These are phyloP conservation scores for Drosophila simulans DNA, from an alignment of 1,140 invertebrate species.

Conservation along the genomic window DNA sequence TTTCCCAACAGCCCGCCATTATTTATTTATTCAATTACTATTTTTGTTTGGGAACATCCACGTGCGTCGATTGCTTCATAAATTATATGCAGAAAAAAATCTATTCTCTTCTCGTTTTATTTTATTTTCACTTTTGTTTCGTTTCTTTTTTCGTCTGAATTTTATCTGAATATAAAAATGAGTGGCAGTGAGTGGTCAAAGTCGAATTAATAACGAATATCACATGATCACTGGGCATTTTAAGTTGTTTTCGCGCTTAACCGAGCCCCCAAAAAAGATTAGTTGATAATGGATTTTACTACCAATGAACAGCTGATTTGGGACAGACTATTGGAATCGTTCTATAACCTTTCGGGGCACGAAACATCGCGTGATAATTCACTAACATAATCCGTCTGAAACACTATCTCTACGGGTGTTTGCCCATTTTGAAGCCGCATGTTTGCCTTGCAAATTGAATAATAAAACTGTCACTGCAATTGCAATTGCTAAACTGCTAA, in stretches of 20 bases:
- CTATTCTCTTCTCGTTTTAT: constrained; percentile 11
- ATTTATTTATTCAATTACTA: constrained; percentile 53
- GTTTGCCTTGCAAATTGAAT: constrained; percentile 46
- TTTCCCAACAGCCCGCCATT: constrained; percentile 3
- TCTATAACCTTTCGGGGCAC: constrained; percentile 25
- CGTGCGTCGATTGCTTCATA: constrained; percentile 59
- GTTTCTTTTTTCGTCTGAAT: constrained; percentile 27
- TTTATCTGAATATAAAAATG: constrained; percentile 68
- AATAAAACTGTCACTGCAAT: constrained; percentile 32
- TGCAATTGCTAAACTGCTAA: constrained; percentile 29
- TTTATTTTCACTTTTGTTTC: constrained; percentile 24
- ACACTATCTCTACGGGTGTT: constrained; percentile 38
- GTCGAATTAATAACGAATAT: constrained; percentile 68
- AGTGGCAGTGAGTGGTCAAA: constrained; percentile 55
- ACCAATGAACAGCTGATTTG: constrained; percentile 48
- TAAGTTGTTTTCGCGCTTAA: constrained; percentile 33
- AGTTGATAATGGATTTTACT: constrained; percentile 13
- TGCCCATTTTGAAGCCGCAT: constrained; percentile 31
- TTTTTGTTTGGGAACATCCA: constrained; percentile 50
- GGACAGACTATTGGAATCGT: constrained; percentile 8
- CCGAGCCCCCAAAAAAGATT: constrained; percentile 50
- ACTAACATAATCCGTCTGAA: constrained; percentile 41
- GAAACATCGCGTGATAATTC: constrained; percentile 61
- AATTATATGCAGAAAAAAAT: constrained; percentile 39
- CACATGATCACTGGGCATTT: constrained; percentile 60